Conservation (phyloP, 2,113 vertebrate species). For the Peromyscus maniculatus region DNA sequence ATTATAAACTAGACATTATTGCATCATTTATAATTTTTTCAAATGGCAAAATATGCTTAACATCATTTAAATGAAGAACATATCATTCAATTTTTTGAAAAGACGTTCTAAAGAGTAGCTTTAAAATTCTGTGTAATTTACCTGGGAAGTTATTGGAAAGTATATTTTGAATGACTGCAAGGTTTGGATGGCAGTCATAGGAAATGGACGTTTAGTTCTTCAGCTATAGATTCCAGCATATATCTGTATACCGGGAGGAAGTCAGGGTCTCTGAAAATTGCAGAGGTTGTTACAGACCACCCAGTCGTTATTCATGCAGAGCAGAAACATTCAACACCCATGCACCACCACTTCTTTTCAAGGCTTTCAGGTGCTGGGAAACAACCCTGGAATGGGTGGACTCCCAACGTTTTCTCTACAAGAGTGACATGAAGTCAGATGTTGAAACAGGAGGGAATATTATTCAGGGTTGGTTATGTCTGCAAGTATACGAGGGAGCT, state of each 20-base stretch:
- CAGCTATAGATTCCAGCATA: not conserved
- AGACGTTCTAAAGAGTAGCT: conserved; percentile 41
- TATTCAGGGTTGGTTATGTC: not conserved
- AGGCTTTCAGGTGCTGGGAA: not conserved
- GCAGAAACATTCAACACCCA: not conserved
- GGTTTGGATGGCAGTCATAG: not conserved
- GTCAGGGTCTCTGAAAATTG: not conserved
- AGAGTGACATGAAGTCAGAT: not conserved
- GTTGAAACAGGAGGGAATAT: not conserved
- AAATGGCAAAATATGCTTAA: conserved; percentile 2
- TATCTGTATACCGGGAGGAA: not conserved
- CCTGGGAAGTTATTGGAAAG: not conserved
- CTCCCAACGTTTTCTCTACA: not conserved
- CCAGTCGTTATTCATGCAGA: not conserved
- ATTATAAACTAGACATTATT: conserved; percentile 9
- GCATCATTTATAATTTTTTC: not conserved
- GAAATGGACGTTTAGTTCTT: not conserved
- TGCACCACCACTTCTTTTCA: not conserved
- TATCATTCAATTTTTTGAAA: conserved; percentile 23
- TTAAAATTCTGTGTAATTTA: conserved; percentile 44
- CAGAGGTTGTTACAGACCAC: not conserved
- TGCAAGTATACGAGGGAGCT: fast-evolving
- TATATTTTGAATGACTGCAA: not conserved
- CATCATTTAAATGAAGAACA: not conserved
- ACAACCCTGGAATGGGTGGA: not conserved